These are phyloP conservation scores for Neuroterus valhalla DNA, from an alignment of 1,140 invertebrate species.

Conservation along the genomic window DNA sequence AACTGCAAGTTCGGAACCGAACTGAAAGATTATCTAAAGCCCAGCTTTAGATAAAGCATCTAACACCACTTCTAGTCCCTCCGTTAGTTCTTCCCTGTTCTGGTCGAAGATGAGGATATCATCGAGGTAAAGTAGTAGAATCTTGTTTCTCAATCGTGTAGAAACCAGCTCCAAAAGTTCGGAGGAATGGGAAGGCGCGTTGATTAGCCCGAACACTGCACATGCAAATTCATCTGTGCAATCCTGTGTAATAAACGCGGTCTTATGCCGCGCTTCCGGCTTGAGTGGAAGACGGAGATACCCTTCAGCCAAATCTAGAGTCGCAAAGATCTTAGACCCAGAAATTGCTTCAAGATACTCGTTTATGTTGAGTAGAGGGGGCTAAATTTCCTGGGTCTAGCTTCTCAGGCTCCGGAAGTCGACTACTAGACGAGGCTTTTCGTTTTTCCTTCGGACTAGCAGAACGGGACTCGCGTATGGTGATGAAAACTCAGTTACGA, in stretches of 20 bases:
- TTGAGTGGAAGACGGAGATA: neutral
- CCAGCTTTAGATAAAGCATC: slow-evolving; percentile 37
- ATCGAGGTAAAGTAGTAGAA: slow-evolving; percentile 8
- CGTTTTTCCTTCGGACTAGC: too few species aligned
- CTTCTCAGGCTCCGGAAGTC: slow-evolving; percentile 75
- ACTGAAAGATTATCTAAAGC: slow-evolving; percentile 31
- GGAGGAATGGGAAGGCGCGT: neutral
- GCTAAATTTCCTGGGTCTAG: slow-evolving; percentile 62
- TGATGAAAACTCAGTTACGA: slow-evolving; percentile 65
- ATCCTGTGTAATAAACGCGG: neutral
- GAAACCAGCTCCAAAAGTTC: neutral
- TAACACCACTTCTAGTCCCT: slow-evolving; percentile 47
- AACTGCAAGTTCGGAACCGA: slow-evolving; percentile 51
- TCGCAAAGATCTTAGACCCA: too few species aligned
- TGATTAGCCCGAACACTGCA: neutral
- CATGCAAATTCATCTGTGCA: too few species aligned
- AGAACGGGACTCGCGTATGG: slow-evolving; percentile 58
- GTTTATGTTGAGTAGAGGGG: slow-evolving; percentile 74
- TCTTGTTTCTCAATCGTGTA: neutral
- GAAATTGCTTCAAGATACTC: too few species aligned
- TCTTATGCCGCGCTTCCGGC: neutral
- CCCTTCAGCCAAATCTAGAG: neutral
- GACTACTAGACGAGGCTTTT: too few species aligned
- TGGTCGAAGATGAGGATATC: slow-evolving; percentile 24
- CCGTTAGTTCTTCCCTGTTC: slow-evolving; percentile 12